Evolutionary conservation across 2,797 vertebrate genomes (phyloP).

Genomic region (Orientallactaga sibirica): DNA sequence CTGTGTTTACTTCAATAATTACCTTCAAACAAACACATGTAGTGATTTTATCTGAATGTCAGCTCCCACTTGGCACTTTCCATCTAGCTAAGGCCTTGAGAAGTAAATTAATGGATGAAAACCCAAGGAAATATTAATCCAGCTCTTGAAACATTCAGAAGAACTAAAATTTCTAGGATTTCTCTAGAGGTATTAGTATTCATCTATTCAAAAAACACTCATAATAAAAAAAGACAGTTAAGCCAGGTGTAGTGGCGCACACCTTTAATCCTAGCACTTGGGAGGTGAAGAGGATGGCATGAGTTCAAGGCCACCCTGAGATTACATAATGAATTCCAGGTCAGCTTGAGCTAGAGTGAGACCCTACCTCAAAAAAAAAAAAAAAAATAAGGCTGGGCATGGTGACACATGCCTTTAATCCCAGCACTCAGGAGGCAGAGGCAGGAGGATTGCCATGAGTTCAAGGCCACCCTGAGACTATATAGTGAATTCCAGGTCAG

Average conservation of each 20-base stretch:
- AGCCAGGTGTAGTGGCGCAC: neutral
- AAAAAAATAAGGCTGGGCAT: no score
- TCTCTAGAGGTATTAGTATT: constrained; percentile 47
- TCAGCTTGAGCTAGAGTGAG: no score
- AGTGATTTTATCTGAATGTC: constrained; percentile 80
- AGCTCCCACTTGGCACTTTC: constrained; percentile 67
- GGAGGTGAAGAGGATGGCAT: no score
- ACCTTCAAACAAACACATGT: constrained; percentile 79
- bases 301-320: no score
- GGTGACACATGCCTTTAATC: no score
- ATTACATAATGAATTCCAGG: no score
- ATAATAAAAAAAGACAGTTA: constrained; percentile 16
- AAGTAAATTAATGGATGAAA: constrained; percentile 74
- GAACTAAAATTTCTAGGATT: constrained; percentile 51
- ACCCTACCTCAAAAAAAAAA: no score
- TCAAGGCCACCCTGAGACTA: no score
- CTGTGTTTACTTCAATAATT: constrained; percentile 81
- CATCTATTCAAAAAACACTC: constrained; percentile 50
- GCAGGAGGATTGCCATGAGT: no score
- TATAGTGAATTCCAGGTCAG: no score
- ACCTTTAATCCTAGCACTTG: no score
- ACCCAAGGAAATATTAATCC: constrained; percentile 63
- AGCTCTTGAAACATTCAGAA: constrained; percentile 26
- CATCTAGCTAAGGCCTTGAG: constrained; percentile 55
- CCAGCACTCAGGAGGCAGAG: no score